Conservation (phyloP, 2,113 vertebrate species). For the Meriones unguiculatus region DNA sequence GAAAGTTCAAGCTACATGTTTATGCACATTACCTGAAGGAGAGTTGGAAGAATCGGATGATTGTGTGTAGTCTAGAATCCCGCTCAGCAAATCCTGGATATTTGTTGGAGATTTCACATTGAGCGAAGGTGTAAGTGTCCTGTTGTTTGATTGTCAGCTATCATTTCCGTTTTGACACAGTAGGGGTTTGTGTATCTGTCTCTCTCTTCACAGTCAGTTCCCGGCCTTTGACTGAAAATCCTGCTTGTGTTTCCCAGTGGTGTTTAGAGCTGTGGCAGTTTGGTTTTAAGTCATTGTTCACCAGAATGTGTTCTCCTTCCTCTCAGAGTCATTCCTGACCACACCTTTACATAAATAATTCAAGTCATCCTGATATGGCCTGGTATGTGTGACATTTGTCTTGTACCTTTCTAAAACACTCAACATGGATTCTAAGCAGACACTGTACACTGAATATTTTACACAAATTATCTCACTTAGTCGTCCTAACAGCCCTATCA, state of each 20-base stretch:
- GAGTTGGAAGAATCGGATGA: background rate
- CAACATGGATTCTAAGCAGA: background rate
- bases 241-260: background rate
- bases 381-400: background rate
- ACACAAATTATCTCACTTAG: background rate
- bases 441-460: background rate
- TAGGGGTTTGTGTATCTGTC: background rate
- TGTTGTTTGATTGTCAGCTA: conserved; percentile 11
- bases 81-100: background rate
- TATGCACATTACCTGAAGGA: background rate
- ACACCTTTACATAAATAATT: background rate
- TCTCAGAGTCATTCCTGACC: background rate
- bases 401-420: background rate
- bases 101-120: background rate
- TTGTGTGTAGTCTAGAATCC: background rate
- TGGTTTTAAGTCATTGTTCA: background rate
- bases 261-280: background rate
- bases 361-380: background rate
- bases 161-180: background rate
- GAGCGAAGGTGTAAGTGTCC: background rate
- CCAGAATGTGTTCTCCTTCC: background rate
- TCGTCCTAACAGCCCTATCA: background rate
- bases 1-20: background rate
- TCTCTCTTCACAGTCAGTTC: background rate
- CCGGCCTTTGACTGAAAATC: background rate